Conservation (phyloP, 1,140 invertebrate genomes). For the Rhagoletis pomonella region DNA sequence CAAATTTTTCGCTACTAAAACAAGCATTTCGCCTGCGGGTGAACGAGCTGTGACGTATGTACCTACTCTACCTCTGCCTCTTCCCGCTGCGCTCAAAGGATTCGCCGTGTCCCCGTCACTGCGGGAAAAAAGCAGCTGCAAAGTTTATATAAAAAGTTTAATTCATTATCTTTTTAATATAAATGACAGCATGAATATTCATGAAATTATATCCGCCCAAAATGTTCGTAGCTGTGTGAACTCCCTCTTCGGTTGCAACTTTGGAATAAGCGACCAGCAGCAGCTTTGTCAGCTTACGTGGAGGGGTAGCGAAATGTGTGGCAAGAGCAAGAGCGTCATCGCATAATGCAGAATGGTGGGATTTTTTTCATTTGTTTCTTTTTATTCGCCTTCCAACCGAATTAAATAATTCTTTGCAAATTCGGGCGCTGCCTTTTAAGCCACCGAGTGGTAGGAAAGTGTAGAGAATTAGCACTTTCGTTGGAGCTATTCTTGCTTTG, state of each 20-base stretch:
- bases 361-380: not conserved
- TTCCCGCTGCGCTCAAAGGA: too few relatives aligned
- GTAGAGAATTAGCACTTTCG: not conserved
- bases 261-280: not conserved
- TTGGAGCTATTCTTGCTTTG: not conserved
- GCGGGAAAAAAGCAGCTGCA: not conserved
- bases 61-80: too few relatives aligned
- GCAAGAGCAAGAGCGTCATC: not conserved
- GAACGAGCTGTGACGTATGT: not conserved
- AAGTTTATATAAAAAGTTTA: conserved; percentile 26
- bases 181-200: conserved; percentile 49
- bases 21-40: not conserved
- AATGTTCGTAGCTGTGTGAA: not conserved
- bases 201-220: conserved; percentile 43
- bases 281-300: not conserved
- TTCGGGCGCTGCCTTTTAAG: not conserved
- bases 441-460: not conserved
- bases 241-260: not conserved
- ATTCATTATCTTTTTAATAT: conserved; percentile 47
- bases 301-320: not conserved
- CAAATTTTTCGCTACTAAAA: too few relatives aligned
- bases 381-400: not conserved
- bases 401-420: conserved; percentile 40
- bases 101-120: not conserved
- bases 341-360: not conserved